These are phyloP conservation scores for Polydesmus complanatus DNA, from an alignment of 2,888 invertebrate species.

Conservation along the genomic window DNA sequence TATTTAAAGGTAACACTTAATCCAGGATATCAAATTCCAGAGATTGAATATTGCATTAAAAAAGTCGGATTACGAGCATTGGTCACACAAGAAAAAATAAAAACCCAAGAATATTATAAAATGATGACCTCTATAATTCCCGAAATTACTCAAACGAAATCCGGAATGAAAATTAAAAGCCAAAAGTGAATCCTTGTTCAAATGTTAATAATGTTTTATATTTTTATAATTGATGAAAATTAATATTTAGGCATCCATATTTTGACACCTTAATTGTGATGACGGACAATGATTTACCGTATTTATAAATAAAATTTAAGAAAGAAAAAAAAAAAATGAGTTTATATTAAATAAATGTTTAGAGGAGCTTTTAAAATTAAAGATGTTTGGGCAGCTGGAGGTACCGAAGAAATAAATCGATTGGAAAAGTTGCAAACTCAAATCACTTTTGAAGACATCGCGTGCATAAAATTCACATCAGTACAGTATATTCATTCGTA, in stretches of 20 bases:
- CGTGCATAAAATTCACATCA: conserved; percentile 70
- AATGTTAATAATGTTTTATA: background rate
- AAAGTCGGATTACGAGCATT: conserved; percentile 55
- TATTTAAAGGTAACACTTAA: conserved; percentile 55
- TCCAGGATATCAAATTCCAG: conserved; percentile 52
- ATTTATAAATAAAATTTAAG: too few species aligned
- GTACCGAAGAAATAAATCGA: conserved; percentile 27
- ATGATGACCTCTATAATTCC: conserved; percentile 47
- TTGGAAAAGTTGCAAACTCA: conserved; percentile 37
- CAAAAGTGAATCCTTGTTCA: conserved; percentile 23
- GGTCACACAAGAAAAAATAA: conserved; percentile 47
- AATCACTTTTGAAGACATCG: conserved; percentile 50
- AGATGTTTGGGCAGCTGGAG: conserved; percentile 26
- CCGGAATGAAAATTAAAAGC: conserved; percentile 29
- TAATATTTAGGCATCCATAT: too few species aligned
- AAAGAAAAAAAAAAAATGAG: too few species aligned
- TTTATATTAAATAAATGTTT: too few species aligned
- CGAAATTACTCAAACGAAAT: conserved; percentile 30
- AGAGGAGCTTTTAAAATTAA: too few species aligned
- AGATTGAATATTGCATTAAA: conserved; percentile 54
- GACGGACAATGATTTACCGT: too few species aligned
- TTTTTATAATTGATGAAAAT: background rate
- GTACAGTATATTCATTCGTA: conserved; percentile 34
- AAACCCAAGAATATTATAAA: conserved; percentile 50
- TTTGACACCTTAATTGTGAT: too few species aligned